phyloP scores from a whole-genome alignment of 2,797 vertebrate species.

The Okamejei kenojei region DNA sequence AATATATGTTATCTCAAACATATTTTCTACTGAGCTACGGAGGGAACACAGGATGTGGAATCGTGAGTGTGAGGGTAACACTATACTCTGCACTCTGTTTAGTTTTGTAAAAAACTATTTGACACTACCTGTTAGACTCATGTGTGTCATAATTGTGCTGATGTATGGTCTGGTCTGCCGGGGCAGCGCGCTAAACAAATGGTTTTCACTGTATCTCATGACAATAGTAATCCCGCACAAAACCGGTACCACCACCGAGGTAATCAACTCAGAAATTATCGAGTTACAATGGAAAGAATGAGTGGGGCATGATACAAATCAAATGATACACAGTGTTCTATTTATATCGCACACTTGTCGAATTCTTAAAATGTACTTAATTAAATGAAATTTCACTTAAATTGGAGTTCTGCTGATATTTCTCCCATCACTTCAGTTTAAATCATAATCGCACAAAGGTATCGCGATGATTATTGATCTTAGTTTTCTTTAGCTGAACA shows the following conservation, averaged over 20 bases:
- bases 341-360: not conserved
- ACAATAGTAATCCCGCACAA: too few relatives aligned
- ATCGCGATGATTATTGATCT: not conserved
- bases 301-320: not conserved
- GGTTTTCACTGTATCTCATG: too few relatives aligned
- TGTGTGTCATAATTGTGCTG: too few relatives aligned
- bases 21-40: not conserved
- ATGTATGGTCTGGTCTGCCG: too few relatives aligned
- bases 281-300: not conserved
- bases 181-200: too few relatives aligned
- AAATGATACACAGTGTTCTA: not conserved
- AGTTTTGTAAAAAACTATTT: too few relatives aligned
- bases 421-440: not conserved
- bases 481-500: not conserved
- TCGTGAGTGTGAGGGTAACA: too few relatives aligned
- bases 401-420: not conserved
- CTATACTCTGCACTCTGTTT: too few relatives aligned
- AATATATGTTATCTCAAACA: not conserved
- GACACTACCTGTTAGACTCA: too few relatives aligned
- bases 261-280: not conserved
- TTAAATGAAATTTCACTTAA: not conserved
- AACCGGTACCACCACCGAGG: too few relatives aligned
- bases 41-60: not conserved
- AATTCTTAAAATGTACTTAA: not conserved
- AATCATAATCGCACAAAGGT: not conserved